phyloP scores from a whole-genome alignment of 2,797 vertebrate genomes.

The Myiotriccus ornatus region DNA sequence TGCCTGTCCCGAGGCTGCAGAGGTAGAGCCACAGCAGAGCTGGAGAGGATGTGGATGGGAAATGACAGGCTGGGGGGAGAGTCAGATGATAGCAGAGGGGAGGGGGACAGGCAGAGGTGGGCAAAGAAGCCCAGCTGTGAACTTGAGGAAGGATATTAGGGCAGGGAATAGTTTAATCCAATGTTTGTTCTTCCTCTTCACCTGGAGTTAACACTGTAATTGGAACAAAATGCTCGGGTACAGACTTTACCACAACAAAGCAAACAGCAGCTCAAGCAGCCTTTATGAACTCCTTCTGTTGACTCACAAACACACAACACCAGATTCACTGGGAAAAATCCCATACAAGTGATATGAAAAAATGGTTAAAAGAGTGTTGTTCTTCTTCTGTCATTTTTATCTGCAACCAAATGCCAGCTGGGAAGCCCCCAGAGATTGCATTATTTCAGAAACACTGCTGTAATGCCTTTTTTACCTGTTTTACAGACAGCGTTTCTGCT shows the following conservation, averaged over 20 bases:
- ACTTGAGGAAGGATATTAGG: neutral
- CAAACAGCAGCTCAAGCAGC: neutral
- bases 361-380: neutral
- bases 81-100: accelerated
- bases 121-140: neutral
- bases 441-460: neutral
- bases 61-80: neutral
- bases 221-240: neutral
- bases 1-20: neutral
- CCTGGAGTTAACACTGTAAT: neutral
- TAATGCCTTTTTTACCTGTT: slow-evolving; percentile 12
- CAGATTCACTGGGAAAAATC: neutral
- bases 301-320: neutral
- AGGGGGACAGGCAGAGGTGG: neutral
- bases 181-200: neutral
- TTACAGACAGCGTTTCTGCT: slow-evolving; percentile 27
- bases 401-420: neutral
- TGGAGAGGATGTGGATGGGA: neutral
- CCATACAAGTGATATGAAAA: neutral
- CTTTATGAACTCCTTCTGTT: neutral
- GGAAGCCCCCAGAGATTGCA: neutral
- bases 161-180: neutral
- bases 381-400: neutral
- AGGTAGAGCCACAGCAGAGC: neutral
- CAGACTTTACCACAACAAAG: neutral